phyloP scores from a whole-genome alignment of 2,797 vertebrate species.

The Caiman crocodilus region DNA sequence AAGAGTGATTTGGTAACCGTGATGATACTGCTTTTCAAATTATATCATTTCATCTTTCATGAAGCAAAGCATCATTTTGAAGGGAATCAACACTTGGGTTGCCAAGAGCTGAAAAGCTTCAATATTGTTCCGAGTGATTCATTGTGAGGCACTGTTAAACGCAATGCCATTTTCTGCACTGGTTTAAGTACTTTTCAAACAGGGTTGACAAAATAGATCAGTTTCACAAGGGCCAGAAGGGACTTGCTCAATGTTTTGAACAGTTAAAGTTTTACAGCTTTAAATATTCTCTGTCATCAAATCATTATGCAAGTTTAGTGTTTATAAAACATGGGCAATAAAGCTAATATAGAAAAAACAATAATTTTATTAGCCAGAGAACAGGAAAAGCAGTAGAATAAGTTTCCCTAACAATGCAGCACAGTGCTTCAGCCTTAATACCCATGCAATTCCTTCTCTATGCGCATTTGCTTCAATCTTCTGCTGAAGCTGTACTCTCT shows the following conservation, averaged over 20 bases:
- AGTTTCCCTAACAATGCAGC: not conserved
- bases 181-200: not conserved
- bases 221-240: not conserved
- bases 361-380: not conserved
- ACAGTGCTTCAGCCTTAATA: too few species aligned
- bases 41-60: not conserved
- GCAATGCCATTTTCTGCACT: not conserved
- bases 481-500: not conserved
- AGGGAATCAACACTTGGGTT: not conserved
- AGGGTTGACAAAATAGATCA: not conserved
- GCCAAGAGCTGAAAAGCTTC: not conserved
- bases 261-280: not conserved
- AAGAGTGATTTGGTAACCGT: not conserved
- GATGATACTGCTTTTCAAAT: not conserved
- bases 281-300: not conserved
- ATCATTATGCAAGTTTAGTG: not conserved
- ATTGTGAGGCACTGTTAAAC: not conserved
- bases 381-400: not conserved
- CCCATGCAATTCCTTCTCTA: not conserved
- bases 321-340: not conserved
- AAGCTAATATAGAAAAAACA: not conserved
- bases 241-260: not conserved
- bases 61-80: constrained; percentile 9
- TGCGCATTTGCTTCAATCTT: not conserved
- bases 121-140: constrained; percentile 8